Base-by-base conservation (phyloP, 2,113 vertebrate species). In the Camelus dromedarius region DNA sequence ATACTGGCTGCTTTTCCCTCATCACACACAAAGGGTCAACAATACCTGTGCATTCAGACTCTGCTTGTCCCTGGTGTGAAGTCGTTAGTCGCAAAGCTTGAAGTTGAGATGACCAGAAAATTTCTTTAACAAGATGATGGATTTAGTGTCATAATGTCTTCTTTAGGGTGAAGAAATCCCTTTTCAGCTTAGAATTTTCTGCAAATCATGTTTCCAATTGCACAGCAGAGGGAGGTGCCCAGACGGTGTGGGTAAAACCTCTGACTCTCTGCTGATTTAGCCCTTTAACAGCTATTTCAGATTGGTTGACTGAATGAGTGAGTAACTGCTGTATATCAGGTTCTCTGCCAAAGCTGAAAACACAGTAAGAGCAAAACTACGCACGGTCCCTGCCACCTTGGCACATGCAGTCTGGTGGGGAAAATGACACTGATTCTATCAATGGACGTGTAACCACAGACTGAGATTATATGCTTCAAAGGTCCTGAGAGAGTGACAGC, bases 281-380 rank as follows among this genome's bases (percentile, higher is more conserved):
- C 48, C 14, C 22, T 79, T n/a, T 64, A 56, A 19, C 26, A 30
- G 64, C 15, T 9, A 60, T 1, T 46, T 50, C 64, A 1, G 24
- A n/a, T 42, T 22, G 92, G 69, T 54, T 52, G 91, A 58, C 83
- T 32, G 35, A 70, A 35, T 14, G 18, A 30, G n/a, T 22, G 11
- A 72, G 19, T 0, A 6, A 32, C 20, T n/a, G 50, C 48, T 7
- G 1, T 0, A 11, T 20, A 28, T 70, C 7, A 16, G n/a, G 52
- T 84, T 58, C 35, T 93, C 38, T 30, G 60, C 19, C 48, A 83
- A 73, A 18, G 14, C 56, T 56, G 12, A 22, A 67, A 82, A 48
- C 19, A 50, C 0, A 69, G 26, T 19, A 42, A 28, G 15, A 93
- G 15, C 12, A 60, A 35, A 76, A 26, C 10, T 30, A 58, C 22